Conservation (phyloP, 1,140 invertebrate species). For the Grapholita molesta region DNA sequence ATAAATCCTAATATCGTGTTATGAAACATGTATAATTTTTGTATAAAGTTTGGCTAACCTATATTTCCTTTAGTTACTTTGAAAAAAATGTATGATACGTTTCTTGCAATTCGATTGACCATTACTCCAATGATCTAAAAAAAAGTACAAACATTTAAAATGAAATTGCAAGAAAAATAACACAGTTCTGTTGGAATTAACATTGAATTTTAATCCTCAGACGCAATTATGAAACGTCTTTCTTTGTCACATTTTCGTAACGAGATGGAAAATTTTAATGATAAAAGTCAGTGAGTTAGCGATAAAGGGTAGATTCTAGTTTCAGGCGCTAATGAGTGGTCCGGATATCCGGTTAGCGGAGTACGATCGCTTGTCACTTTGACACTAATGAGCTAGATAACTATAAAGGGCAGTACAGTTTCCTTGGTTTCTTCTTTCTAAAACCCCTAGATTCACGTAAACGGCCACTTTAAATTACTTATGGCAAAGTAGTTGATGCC, state of each 20-base stretch:
- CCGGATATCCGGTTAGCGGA: neutral
- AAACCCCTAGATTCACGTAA: neutral
- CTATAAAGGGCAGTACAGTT: neutral
- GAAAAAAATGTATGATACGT: neutral
- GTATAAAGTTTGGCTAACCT: neutral
- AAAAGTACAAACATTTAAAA: neutral
- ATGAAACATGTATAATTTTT: no score
- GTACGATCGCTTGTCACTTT: neutral
- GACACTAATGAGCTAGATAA: neutral
- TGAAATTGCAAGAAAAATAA: neutral
- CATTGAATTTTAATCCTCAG: neutral
- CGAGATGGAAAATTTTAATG: constrained; percentile 4
- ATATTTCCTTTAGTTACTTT: neutral
- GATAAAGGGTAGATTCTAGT: neutral
- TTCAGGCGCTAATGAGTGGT: neutral
- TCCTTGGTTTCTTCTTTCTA: neutral
- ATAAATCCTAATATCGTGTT: no score
- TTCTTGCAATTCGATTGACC: neutral
- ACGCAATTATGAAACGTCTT: neutral
- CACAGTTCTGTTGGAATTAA: neutral
- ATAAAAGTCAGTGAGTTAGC: neutral
- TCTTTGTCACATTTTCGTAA: neutral
- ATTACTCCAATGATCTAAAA: neutral
- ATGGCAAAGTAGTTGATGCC: neutral
- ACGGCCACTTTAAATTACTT: neutral